A percentile compares a stretch with the other conserved stretches of the same genome.
Conservation (phyloP, 2,113 vertebrate genomes). For the Urocolius indicus region DNA sequence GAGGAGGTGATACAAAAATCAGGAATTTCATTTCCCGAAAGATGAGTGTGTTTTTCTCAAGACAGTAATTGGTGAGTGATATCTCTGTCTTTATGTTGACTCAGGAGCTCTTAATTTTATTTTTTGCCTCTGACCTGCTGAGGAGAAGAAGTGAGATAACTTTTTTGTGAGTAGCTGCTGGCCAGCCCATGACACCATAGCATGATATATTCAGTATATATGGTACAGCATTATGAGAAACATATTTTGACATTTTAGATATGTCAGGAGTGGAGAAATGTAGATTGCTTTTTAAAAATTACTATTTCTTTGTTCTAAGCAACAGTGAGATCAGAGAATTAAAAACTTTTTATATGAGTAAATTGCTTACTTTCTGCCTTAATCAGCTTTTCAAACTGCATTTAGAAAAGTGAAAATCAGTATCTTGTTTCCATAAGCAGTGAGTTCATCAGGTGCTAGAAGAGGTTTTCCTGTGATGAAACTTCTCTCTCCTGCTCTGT, state of each 20-base stretch:
- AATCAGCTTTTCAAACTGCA: background rate
- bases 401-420: background rate
- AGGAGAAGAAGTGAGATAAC: fast-evolving
- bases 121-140: background rate
- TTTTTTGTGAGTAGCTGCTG: background rate
- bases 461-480: background rate
- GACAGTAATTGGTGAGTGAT: background rate
- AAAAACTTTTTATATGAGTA: background rate
- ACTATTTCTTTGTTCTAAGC: background rate
- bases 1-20: too few species aligned
- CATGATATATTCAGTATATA: too few species aligned
- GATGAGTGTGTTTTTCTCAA: fast-evolving
- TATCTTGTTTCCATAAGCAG: background rate
- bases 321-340: background rate
- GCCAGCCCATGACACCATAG: background rate
- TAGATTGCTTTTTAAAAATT: background rate
- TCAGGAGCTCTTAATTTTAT: background rate
- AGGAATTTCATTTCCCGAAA: background rate
- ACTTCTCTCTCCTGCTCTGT: background rate
- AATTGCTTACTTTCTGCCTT: background rate
- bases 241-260: background rate
- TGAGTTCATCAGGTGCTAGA: background rate
- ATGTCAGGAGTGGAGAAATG: background rate
- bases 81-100: background rate
- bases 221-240: background rate